Base-by-base conservation (phyloP, 2,797 vertebrate species). In the Ficedula albicollis region DNA sequence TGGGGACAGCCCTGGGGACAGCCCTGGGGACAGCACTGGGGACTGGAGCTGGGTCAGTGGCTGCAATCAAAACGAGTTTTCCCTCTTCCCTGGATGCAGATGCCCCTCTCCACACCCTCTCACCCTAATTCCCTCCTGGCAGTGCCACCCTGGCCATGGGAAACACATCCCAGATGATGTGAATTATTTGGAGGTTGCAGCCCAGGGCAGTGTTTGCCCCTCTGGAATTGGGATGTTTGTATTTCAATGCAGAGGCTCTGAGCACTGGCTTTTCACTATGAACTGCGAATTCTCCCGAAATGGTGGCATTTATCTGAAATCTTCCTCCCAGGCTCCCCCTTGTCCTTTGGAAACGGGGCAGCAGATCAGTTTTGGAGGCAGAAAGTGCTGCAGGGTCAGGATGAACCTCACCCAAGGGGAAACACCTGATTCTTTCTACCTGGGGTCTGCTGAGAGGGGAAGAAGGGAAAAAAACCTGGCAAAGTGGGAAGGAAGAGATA, bases 221-320 rank as follows among this genome's bases (percentile, higher is more conserved):
- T 49, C 38, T 8, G 17, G 43, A 51, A 3, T 0, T 43, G 20
- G 25, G 58, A 11, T 76, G 22, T 29, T 92, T 84, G 25, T 29
- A 16, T 34, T 94, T 83, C 46, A 34, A 0, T 32, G 25, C 38
- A 58, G 73, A 29, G 4, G 1, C 14, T 10, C 39, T 14, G 23
- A 86, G 41, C 44, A 9, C 7, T 66, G 27, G 21, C 3, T 87
- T 88, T 85, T 56, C 46, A 6, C 16, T 16, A 4, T 7, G 46
- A n/a, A 26, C 30, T 3, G 17, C 0, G 0, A 13, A 84, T 10
- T 19, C 10, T 66, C 39, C 46, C 15, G 4, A 80, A 41, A 77
- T 48, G 29, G 25, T 46, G 5, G 17, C 29, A 74, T 10, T 5
- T 30, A 3, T 46, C 38, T 48, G 49, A 86, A 86, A 43, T 18